Percentiles rank a stretch among this genome's conserved stretches.
Conservation (phyloP, 2,888 invertebrate species). For the Amphimallon solstitiale region DNA sequence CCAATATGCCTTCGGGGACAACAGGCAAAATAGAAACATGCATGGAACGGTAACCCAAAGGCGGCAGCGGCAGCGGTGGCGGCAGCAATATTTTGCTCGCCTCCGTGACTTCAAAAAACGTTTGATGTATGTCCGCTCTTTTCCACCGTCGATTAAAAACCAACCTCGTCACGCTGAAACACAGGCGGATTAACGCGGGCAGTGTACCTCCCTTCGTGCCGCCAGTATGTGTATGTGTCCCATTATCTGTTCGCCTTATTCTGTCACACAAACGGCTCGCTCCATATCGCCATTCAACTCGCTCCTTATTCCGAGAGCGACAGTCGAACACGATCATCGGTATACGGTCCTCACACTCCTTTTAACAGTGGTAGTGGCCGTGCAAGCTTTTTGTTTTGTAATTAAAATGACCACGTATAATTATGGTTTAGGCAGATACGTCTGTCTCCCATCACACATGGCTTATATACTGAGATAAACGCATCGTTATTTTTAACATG, state of each 20-base stretch:
- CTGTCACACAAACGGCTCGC: not conserved
- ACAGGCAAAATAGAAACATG: too few relatives aligned
- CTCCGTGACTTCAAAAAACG: slow-evolving; percentile 24
- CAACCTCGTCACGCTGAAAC: slow-evolving; percentile 50
- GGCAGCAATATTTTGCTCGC: slow-evolving; percentile 3
- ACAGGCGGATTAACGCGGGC: slow-evolving; percentile 50
- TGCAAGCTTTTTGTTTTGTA: slow-evolving; percentile 52
- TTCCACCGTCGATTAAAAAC: slow-evolving; percentile 55
- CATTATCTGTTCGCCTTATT: slow-evolving; percentile 34
- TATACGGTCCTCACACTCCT: slow-evolving; percentile 38
- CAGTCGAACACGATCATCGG: slow-evolving; percentile 27
- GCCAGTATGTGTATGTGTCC: too few relatives aligned
- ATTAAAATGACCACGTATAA: slow-evolving; percentile 57
- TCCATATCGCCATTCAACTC: not conserved
- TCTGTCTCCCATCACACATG: slow-evolving; percentile 45
- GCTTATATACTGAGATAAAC: slow-evolving; percentile 52
- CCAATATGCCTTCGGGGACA: too few relatives aligned
- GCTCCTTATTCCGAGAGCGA: too few relatives aligned
- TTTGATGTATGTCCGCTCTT: slow-evolving; percentile 37
- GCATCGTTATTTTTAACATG: slow-evolving; percentile 49
- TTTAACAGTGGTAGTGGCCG: slow-evolving; percentile 44
- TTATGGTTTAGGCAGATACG: slow-evolving; percentile 52
- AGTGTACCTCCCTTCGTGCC: slow-evolving; percentile 9
- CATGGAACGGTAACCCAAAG: not conserved
- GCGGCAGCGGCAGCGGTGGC: not conserved